Percentiles rank a stretch among this genome's conserved stretches.
Evolutionary conservation across 2,113 vertebrate genomes (phyloP).

Genomic region (Microtus richardsoni): DNA sequence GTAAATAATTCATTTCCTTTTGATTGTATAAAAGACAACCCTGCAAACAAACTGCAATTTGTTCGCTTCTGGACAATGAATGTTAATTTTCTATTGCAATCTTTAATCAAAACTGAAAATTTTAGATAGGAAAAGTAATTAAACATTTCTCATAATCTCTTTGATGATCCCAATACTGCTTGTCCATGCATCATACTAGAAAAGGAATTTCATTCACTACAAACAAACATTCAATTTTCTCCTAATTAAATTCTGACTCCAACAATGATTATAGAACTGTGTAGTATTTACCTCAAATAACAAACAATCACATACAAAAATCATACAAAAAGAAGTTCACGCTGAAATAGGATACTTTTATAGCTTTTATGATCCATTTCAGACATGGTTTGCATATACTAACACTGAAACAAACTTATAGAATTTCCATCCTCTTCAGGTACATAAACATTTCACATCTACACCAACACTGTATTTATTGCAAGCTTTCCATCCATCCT

Average conservation of each 20-base stretch:
- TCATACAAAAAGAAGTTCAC: neutral
- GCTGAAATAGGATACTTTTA: neutral
- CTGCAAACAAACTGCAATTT: slow-evolving; percentile 28
- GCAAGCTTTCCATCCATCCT: neutral
- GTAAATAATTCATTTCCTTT: slow-evolving; percentile 56
- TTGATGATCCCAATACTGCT: neutral
- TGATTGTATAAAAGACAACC: neutral
- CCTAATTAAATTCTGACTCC: slow-evolving; percentile 41
- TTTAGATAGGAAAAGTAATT: neutral
- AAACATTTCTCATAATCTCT: neutral
- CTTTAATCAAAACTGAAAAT: slow-evolving; percentile 7
- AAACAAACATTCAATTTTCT: slow-evolving; percentile 37
- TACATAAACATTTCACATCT: neutral
- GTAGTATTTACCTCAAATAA: neutral
- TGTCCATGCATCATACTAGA: neutral
- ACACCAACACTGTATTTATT: slow-evolving; percentile 36
- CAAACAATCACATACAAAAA: neutral
- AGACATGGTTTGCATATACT: slow-evolving; percentile 5
- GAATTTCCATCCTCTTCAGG: neutral
- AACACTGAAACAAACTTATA: neutral
- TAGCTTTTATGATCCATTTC: neutral
- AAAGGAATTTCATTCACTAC: neutral
- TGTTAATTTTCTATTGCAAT: slow-evolving; percentile 53
- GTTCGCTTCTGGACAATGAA: neutral
- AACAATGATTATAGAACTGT: neutral